These are phyloP conservation scores for Drosophila planitibia DNA, from an alignment of 2,888 invertebrate species.

Conservation along the genomic window DNA sequence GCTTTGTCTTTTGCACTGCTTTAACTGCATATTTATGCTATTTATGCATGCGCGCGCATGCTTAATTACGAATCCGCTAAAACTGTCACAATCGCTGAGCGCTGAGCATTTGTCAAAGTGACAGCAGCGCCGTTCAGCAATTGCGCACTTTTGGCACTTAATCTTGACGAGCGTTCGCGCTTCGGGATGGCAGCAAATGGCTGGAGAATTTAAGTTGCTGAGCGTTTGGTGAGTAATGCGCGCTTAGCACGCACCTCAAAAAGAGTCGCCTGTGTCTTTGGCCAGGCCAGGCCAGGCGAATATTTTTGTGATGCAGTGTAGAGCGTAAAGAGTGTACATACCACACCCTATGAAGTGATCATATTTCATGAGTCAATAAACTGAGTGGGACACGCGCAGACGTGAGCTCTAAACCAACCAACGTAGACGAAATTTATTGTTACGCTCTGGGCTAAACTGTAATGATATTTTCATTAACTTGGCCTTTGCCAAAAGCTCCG, in stretches of 20 bases:
- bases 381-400: constrained; percentile 59
- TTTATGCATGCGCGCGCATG: constrained; percentile 81
- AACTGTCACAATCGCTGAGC: constrained; percentile 80
- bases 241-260: constrained; percentile 73
- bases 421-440: constrained; percentile 56
- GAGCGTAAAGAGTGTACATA: constrained; percentile 3
- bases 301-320: background rate
- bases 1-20: constrained; percentile 36
- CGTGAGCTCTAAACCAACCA: constrained; percentile 35
- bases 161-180: constrained; percentile 63
- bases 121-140: constrained; percentile 65
- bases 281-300: background rate
- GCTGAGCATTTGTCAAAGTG: constrained; percentile 80
- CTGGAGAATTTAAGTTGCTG: constrained; percentile 57
- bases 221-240: constrained; percentile 71
- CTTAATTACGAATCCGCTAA: constrained; percentile 80
- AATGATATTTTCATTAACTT: constrained; percentile 82
- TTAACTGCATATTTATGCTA: constrained; percentile 56
- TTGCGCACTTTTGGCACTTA: constrained; percentile 65
- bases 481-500: constrained; percentile 72
- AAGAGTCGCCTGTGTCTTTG: constrained; percentile 21
- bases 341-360: constrained; percentile 76
- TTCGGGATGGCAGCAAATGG: constrained; percentile 34
- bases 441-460: constrained; percentile 73
- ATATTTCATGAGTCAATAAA: constrained; percentile 80